Percentiles rank a stretch among this genome's conserved stretches.
phyloP scores from a whole-genome alignment of 2,113 vertebrate species.

The Montifringilla adamsi region DNA sequence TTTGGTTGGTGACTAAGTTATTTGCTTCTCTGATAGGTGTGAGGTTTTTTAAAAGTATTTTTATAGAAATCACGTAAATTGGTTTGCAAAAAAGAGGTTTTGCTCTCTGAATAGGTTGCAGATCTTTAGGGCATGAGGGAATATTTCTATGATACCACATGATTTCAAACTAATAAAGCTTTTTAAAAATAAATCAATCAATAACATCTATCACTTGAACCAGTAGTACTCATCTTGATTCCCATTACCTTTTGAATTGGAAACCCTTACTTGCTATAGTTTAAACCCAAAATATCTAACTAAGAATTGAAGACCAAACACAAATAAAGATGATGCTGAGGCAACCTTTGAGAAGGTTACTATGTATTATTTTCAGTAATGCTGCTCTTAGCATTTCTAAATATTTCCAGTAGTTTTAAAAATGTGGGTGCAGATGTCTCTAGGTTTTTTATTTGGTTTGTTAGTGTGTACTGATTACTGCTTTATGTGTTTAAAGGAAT shows the following conservation, averaged over 20 bases:
- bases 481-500: not conserved
- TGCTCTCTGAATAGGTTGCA: not conserved
- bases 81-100: not conserved
- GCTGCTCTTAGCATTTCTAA: not conserved
- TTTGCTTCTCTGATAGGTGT: not conserved
- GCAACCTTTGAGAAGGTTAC: not conserved
- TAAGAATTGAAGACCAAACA: not conserved
- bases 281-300: not conserved
- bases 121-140: not conserved
- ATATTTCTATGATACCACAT: not conserved
- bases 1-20: conserved; percentile 9
- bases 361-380: not conserved
- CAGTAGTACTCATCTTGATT: not conserved
- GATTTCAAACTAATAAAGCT: not conserved
- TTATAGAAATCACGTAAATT: not conserved
- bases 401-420: not conserved
- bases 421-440: not conserved
- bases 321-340: not conserved
- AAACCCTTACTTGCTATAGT: not conserved
- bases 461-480: not conserved
- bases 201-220: not conserved
- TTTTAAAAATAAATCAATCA: not conserved
- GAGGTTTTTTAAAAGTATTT: not conserved
- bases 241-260: not conserved
- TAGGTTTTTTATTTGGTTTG: not conserved